These are phyloP conservation scores for Platysteira castanea DNA, from an alignment of 2,113 vertebrate genomes.

Conservation along the genomic window DNA sequence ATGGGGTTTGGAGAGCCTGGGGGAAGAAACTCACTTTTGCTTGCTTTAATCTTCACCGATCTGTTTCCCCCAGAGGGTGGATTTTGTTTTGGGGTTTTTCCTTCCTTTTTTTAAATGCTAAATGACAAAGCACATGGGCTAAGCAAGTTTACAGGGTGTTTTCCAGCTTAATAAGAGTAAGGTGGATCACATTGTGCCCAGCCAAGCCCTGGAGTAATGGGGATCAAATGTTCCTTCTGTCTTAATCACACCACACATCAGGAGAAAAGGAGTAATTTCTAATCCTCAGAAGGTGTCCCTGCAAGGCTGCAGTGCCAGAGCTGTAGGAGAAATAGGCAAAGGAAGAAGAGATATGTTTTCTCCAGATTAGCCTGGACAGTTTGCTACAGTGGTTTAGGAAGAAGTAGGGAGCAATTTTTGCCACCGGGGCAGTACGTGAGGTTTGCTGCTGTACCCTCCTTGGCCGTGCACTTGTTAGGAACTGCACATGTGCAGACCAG, in stretches of 20 bases:
- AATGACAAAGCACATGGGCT: not conserved
- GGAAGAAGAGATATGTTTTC: not conserved
- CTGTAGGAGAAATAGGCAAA: not conserved
- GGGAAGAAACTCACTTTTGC: not conserved
- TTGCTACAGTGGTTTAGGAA: not conserved
- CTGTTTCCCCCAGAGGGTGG: not conserved
- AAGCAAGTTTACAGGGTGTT: not conserved
- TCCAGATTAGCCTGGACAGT: not conserved
- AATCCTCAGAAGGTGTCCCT: not conserved
- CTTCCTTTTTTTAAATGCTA: not conserved
- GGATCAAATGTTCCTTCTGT: not conserved
- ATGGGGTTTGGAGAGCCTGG: not conserved
- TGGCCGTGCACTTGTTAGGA: not conserved
- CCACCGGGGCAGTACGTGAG: rapidly evolving
- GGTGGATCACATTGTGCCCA: not conserved
- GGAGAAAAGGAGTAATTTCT: not conserved
- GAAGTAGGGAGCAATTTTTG: not conserved
- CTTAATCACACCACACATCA: not conserved
- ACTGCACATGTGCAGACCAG: not conserved
- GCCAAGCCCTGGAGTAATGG: not conserved
- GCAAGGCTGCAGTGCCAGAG: not conserved
- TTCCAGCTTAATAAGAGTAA: not conserved
- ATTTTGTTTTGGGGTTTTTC: not conserved
- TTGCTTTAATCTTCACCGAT: not conserved
- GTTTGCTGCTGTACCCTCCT: not conserved